phyloP scores from a whole-genome alignment of 2,113 vertebrate species.

The Rhipidura dahli region DNA sequence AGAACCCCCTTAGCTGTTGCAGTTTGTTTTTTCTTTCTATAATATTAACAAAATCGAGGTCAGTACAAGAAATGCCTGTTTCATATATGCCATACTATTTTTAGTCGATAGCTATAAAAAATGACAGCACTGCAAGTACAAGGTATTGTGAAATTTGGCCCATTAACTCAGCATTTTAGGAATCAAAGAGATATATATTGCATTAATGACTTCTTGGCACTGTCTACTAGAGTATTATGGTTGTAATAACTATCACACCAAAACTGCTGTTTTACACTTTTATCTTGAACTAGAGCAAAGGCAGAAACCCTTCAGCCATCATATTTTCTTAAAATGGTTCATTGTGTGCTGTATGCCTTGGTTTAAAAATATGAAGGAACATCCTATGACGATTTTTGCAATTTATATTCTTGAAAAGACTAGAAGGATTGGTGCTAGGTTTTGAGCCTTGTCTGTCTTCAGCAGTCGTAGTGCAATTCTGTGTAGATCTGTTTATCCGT shows the following conservation, averaged over 20 bases:
- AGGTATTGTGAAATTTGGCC: slow-evolving; percentile 51
- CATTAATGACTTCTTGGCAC: slow-evolving; percentile 74
- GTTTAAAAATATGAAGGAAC: slow-evolving; percentile 36
- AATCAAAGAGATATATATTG: slow-evolving; percentile 48
- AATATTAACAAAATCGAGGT: not conserved
- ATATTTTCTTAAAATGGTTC: slow-evolving; percentile 51
- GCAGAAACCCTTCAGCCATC: slow-evolving; percentile 23
- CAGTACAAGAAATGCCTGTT: not conserved
- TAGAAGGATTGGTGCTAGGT: slow-evolving; percentile 13
- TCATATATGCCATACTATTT: not conserved
- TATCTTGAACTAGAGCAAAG: slow-evolving; percentile 51
- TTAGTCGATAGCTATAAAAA: slow-evolving; percentile 5
- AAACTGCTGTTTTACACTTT: slow-evolving; percentile 50
- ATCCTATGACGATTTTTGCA: not conserved
- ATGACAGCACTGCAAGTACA: not conserved
- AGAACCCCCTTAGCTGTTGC: not conserved
- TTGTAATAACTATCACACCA: slow-evolving; percentile 70
- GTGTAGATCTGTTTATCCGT: slow-evolving; percentile 60
- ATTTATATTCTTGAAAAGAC: slow-evolving; percentile 47
- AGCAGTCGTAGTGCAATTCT: slow-evolving; percentile 40
- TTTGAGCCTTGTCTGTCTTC: slow-evolving; percentile 52
- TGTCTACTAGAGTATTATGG: slow-evolving; percentile 37
- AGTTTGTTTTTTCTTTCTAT: not conserved
- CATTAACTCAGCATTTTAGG: slow-evolving; percentile 61
- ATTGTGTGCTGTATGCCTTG: slow-evolving; percentile 2